These are phyloP conservation scores for Neocrepidodera transversa DNA, from an alignment of 2,888 invertebrate genomes.

Conservation along the genomic window DNA sequence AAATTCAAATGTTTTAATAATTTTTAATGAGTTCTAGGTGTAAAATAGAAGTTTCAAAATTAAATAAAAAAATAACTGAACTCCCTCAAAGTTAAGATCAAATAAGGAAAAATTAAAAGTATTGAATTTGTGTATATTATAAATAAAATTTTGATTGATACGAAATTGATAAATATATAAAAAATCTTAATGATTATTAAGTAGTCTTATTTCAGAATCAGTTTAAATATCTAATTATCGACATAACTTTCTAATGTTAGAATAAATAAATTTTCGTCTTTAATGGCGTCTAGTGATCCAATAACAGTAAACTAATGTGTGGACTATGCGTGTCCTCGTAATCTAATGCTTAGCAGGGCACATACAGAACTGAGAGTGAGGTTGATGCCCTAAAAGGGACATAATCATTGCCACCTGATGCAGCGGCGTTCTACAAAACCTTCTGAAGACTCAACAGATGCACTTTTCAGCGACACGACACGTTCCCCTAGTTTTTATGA, in stretches of 20 bases:
- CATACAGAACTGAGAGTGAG: conserved; percentile 19
- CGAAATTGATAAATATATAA: no score
- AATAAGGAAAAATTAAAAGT: no score
- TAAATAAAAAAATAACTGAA: no score
- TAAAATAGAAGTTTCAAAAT: no score
- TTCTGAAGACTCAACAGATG: conserved; percentile 26
- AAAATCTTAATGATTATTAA: no score
- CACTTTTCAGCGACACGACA: conserved; percentile 25
- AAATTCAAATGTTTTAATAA: no score
- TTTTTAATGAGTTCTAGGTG: no score
- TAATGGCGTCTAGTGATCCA: neutral
- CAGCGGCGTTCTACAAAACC: conserved; percentile 20
- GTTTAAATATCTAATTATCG: neutral
- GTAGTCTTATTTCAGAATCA: neutral
- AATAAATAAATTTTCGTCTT: neutral
- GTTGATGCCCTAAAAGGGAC: conserved; percentile 31
- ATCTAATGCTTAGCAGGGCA: conserved; percentile 9
- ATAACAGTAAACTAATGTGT: conserved; percentile 2
- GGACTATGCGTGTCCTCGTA: neutral
- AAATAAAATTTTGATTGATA: no score
- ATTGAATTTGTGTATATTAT: no score
- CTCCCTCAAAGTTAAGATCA: no score
- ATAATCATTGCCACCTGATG: conserved; percentile 30
- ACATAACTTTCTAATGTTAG: neutral
- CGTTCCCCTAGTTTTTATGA: conserved; percentile 14